Evolutionary conservation across 2,113 vertebrate species (phyloP), one percentile per base, ranked within the genome.

Genomic region (Pandion haliaetus): DNA sequence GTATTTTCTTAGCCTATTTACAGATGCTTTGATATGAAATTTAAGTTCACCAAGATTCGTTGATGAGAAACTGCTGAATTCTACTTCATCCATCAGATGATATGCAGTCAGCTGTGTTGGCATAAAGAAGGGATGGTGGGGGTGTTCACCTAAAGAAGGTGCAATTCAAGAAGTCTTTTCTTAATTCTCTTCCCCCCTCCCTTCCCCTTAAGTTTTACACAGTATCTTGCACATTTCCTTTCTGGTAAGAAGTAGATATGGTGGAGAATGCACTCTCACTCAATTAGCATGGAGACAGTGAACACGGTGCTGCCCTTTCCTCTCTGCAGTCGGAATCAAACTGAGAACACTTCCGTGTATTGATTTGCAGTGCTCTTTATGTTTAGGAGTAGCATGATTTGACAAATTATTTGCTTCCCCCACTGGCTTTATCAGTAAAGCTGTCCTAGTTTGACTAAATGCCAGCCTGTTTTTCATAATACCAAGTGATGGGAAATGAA

Each of bases 401-500:
- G 98, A 99, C 97, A 98, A 98, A 98, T 98, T 98, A 96, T 97
- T 97, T 82, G 94, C 88, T 98, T 97, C 94, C 97, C 97, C 88
- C 52, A 5, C 85, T 78, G 85, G 34, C 86, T 98, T 98, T 98
- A 98, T 98, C 98, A 98, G 97, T 85, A 63, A 78, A 86, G 92
- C 98, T 97, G 97, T 98, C 90, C 79, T 52, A 92, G 91, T 40
- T 77, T 97, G 97, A 95, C 91, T 81, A 55, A 93, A 93, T 82
- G 93, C 97, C 97, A 98, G 91, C 70, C 84, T 92, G 91, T 38
- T 86, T 97, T 97, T 96, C 12, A 44, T 97, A 98, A 97, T 93
- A 92, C 92, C 65, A 26, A 96, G 95, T 90, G 96, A 96, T 96
- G 96, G 97, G 98, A 98, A 98, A 98, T 92, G 95, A 97, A 95